phyloP scores from a whole-genome alignment of 2,797 vertebrate genomes.

The Falco rusticolus region DNA sequence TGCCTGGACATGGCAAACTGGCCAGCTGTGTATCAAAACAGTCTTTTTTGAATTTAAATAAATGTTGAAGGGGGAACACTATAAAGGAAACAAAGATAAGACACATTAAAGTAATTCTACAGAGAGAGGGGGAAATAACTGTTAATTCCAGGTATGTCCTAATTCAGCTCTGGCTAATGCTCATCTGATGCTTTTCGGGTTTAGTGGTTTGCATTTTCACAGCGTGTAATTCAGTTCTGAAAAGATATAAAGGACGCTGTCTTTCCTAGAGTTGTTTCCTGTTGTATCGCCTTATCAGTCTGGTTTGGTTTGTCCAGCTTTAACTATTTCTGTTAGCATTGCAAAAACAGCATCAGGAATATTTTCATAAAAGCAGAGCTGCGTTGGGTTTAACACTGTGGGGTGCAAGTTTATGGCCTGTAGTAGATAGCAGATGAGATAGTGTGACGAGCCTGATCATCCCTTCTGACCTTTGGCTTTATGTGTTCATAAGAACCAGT shows the following conservation, averaged over 20 bases:
- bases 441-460: not conserved
- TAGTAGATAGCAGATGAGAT: not conserved
- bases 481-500: fast-evolving
- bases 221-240: not conserved
- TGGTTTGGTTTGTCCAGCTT: not conserved
- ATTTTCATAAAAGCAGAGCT: not conserved
- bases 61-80: not conserved
- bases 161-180: not conserved
- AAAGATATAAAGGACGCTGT: not conserved
- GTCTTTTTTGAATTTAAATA: not conserved
- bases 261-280: not conserved
- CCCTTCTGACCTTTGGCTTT: not conserved
- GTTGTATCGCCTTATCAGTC: not conserved
- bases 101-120: not conserved
- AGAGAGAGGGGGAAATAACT: not conserved
- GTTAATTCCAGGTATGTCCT: not conserved
- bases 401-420: not conserved
- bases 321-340: not conserved
- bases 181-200: not conserved
- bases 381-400: not conserved
- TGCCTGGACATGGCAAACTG: not conserved
- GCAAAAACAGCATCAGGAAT: not conserved
- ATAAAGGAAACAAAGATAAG: slow-evolving; percentile 11
- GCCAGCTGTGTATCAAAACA: not conserved
- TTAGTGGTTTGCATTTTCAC: not conserved